Evolutionary conservation across 2,113 vertebrate species (phyloP).

Genomic region (Oreochromis tanganicae): DNA sequence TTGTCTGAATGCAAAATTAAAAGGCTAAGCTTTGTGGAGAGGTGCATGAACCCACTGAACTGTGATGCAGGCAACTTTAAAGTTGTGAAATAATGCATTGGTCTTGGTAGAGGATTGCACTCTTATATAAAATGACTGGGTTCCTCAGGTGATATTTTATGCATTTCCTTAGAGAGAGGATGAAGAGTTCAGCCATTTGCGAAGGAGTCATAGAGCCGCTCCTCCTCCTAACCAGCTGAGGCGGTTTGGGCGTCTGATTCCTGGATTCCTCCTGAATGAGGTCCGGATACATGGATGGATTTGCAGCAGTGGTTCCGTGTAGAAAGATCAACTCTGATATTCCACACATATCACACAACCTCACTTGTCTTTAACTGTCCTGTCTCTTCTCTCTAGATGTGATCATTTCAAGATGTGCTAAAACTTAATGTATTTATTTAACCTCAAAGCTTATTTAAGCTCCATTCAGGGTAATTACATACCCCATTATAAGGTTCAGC

Average conservation of each 20-base stretch:
- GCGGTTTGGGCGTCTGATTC: background rate
- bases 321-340: background rate
- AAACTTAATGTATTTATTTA: constrained; percentile 67
- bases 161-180: background rate
- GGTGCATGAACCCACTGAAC: background rate
- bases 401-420: constrained; percentile 69
- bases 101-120: background rate
- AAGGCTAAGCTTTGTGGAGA: background rate
- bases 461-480: constrained; percentile 70
- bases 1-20: background rate
- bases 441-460: constrained; percentile 67
- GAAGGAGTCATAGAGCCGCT: background rate
- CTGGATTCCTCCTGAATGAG: background rate
- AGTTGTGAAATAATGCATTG: background rate
- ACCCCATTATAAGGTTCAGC: constrained; percentile 54
- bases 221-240: background rate
- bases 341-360: background rate
- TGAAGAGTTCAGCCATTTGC: background rate
- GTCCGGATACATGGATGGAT: background rate
- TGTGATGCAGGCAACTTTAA: background rate
- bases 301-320: background rate
- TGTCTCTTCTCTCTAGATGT: constrained; percentile 15
- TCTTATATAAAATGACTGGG: background rate
- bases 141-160: background rate
- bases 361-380: background rate